Evolutionary conservation across 1,140 invertebrate species (phyloP).

Genomic region (Euura lappo): DNA sequence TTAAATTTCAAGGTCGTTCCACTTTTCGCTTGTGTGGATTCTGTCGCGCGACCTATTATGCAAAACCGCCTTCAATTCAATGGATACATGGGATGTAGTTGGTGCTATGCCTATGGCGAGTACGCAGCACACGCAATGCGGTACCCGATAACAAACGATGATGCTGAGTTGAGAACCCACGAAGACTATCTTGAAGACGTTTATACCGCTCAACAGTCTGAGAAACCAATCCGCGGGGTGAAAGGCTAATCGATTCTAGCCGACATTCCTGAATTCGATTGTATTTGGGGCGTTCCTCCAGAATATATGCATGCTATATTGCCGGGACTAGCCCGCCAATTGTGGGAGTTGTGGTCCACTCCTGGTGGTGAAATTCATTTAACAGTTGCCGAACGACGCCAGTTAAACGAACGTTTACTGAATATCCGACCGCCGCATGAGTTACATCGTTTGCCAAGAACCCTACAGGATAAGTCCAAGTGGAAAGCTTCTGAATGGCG

Average conservation of each 20-base stretch:
- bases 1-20: background rate
- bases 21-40: slow-evolving; percentile 19
- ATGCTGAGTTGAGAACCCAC: slow-evolving; percentile 20
- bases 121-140: slow-evolving; percentile 19
- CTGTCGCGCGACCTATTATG: slow-evolving; percentile 24
- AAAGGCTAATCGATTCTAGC: slow-evolving; percentile 16
- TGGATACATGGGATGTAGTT: slow-evolving; percentile 29
- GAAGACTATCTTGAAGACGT: slow-evolving; percentile 28
- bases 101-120: slow-evolving; percentile 28
- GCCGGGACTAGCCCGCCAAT: background rate
- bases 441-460: background rate
- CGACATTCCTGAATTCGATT: slow-evolving; percentile 13
- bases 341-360: slow-evolving; percentile 17
- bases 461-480: background rate
- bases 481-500: slow-evolving; percentile 11
- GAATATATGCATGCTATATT: slow-evolving; percentile 24
- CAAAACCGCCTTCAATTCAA: slow-evolving; percentile 29
- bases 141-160: slow-evolving; percentile 23
- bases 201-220: slow-evolving; percentile 16
- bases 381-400: background rate
- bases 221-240: slow-evolving; percentile 16
- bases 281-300: slow-evolving; percentile 20
- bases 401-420: background rate
- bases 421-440: background rate
- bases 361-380: background rate